phyloP scores from a whole-genome alignment of 2,797 vertebrate species.

The Falco berigora region DNA sequence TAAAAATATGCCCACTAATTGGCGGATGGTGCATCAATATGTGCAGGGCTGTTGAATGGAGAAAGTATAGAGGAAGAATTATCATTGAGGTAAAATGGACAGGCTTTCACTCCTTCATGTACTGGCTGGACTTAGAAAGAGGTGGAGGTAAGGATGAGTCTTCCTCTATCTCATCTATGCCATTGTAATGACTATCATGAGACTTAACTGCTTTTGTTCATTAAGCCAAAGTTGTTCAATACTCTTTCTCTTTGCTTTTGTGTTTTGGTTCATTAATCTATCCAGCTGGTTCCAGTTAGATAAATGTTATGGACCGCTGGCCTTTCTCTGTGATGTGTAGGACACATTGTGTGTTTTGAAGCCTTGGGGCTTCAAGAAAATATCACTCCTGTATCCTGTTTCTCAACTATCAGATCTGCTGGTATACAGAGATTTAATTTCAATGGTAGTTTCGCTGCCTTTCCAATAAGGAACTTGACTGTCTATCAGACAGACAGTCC shows the following conservation, averaged over 20 bases:
- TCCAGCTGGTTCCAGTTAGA: neutral
- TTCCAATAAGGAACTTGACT: neutral
- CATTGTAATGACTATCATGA: neutral
- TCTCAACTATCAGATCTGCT: neutral
- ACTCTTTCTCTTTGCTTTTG: neutral
- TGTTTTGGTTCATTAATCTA: neutral
- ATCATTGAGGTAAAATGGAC: neutral
- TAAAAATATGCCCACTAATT: neutral
- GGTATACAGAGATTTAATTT: neutral
- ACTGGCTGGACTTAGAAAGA: neutral
- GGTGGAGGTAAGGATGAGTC: neutral
- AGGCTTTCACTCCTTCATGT: neutral
- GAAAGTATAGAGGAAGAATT: neutral
- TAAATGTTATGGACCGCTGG: neutral
- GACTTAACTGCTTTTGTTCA: neutral
- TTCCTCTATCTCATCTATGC: neutral
- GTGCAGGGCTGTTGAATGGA: neutral
- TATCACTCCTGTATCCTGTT: neutral
- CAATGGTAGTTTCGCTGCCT: neutral
- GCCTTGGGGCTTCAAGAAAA: neutral
- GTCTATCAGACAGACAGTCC: neutral
- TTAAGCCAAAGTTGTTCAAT: slow-evolving; percentile 48
- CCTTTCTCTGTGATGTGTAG: neutral
- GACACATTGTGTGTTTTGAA: neutral
- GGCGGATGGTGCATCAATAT: neutral